Percentiles rank a stretch among this genome's conserved stretches.
Evolutionary conservation across 2,113 vertebrate species (phyloP).

Genomic region (Tursiops truncatus): DNA sequence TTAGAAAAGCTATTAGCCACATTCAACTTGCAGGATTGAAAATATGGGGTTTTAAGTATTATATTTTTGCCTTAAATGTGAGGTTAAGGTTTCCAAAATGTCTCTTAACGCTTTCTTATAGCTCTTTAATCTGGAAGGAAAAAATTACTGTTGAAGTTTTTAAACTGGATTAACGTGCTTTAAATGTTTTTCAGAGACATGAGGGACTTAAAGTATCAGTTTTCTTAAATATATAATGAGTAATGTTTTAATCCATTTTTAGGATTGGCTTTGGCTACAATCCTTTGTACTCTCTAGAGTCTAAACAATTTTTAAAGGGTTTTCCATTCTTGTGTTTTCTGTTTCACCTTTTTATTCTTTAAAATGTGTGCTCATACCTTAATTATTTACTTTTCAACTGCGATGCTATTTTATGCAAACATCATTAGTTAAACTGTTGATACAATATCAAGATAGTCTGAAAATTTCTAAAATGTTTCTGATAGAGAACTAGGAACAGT

Average conservation of each 20-base stretch:
- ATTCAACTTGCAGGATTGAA: slow-evolving; percentile 23
- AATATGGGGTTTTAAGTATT: slow-evolving; percentile 29
- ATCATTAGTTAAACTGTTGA: slow-evolving; percentile 29
- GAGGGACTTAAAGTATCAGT: neutral
- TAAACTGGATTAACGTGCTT: neutral
- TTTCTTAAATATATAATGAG: slow-evolving; percentile 24
- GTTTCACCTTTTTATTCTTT: slow-evolving; percentile 45
- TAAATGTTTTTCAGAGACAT: slow-evolving; percentile 28
- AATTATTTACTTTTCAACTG: slow-evolving; percentile 3
- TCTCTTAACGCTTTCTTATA: slow-evolving; percentile 6
- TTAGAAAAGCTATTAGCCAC: neutral
- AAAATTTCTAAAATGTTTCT: slow-evolving; percentile 48
- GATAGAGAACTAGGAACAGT: slow-evolving; percentile 28
- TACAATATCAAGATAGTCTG: neutral
- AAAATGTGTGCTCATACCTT: neutral
- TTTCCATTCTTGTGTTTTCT: slow-evolving; percentile 27
- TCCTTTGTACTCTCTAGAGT: neutral
- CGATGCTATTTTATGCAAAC: slow-evolving; percentile 19
- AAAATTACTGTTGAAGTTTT: slow-evolving; percentile 1
- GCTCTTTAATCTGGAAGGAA: neutral
- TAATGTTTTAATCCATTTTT: slow-evolving; percentile 36
- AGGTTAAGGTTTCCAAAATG: neutral
- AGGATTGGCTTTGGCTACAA: slow-evolving; percentile 26
- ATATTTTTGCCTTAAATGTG: neutral
- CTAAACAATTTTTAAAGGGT: slow-evolving; percentile 20